These are phyloP conservation scores for Euwallacea similis DNA, from an alignment of 1,140 invertebrate species.

Conservation along the genomic window DNA sequence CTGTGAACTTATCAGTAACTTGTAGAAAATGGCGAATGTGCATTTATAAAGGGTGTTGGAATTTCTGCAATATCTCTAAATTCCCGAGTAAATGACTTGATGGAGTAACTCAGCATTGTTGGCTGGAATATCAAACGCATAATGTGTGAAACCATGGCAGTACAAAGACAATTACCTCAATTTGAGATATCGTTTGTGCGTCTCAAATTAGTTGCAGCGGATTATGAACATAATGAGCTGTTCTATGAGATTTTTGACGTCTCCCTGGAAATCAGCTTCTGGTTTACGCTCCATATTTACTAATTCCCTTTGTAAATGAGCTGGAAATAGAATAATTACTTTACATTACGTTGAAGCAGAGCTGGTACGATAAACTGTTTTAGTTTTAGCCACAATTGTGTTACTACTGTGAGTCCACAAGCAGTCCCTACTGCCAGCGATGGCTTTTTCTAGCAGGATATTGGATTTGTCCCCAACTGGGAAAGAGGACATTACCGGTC, in stretches of 20 bases:
- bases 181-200: not conserved
- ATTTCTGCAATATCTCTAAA: too few species aligned
- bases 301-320: constrained; percentile 8
- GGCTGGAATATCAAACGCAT: not conserved
- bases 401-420: constrained; percentile 16
- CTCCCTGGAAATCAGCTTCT: not conserved
- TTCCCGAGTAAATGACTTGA: too few species aligned
- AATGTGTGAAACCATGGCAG: not conserved
- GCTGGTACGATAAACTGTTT: constrained; percentile 12
- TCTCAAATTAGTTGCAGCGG: not conserved
- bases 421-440: constrained; percentile 3
- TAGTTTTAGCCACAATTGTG: constrained; percentile 19
- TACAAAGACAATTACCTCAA: constrained; percentile 7
- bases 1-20: too few species aligned
- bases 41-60: too few species aligned
- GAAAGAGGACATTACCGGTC: constrained; percentile 1
- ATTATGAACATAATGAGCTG: not conserved
- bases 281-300: not conserved
- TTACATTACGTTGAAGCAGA: constrained; percentile 8
- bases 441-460: constrained; percentile 12
- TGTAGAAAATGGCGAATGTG: too few species aligned
- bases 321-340: constrained; percentile 15
- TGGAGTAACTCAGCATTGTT: not conserved
- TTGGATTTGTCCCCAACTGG: constrained; percentile 15
- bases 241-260: constrained; percentile 9